A percentile compares a stretch with the other conserved stretches of the same genome.
phyloP scores from a whole-genome alignment of 2,113 vertebrate genomes.

The Phalacrocorax aristotelis region DNA sequence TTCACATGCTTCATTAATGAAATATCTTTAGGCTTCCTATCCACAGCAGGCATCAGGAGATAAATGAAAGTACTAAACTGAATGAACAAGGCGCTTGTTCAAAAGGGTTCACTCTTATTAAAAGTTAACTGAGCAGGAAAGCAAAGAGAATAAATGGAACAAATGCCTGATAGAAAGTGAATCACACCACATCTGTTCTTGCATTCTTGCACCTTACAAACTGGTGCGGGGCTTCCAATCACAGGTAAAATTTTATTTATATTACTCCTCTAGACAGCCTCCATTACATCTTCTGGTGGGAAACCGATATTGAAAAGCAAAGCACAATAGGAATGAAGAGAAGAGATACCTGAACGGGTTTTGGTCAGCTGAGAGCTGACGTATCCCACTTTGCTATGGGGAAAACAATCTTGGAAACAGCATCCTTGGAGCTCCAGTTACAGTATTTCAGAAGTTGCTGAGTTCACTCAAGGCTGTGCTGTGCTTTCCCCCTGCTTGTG shows the following conservation, averaged over 20 bases:
- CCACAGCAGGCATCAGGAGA: not conserved
- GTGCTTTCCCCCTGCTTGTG: not conserved
- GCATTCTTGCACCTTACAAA: not conserved
- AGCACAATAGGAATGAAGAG: not conserved
- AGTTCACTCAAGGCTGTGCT: not conserved
- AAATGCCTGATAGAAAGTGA: not conserved
- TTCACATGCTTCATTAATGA: constrained; percentile 11
- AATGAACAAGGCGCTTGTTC: not conserved
- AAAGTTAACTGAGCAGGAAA: constrained; percentile 19
- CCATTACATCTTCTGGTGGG: not conserved
- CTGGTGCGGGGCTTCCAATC: not conserved
- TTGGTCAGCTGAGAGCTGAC: not conserved
- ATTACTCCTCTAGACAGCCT: not conserved
- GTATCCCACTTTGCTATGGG: not conserved
- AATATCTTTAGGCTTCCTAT: constrained; percentile 7
- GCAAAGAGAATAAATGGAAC: constrained; percentile 14
- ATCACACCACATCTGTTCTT: not conserved
- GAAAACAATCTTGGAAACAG: not conserved
- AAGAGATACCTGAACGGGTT: not conserved
- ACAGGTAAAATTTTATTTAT: not conserved
- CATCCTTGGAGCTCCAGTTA: not conserved
- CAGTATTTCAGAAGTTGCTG: not conserved
- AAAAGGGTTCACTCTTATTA: not conserved
- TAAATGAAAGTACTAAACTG: not conserved
- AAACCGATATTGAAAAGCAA: not conserved